Conservation (phyloP, 1,140 invertebrate genomes). For the Brevipalpus yothersi region DNA sequence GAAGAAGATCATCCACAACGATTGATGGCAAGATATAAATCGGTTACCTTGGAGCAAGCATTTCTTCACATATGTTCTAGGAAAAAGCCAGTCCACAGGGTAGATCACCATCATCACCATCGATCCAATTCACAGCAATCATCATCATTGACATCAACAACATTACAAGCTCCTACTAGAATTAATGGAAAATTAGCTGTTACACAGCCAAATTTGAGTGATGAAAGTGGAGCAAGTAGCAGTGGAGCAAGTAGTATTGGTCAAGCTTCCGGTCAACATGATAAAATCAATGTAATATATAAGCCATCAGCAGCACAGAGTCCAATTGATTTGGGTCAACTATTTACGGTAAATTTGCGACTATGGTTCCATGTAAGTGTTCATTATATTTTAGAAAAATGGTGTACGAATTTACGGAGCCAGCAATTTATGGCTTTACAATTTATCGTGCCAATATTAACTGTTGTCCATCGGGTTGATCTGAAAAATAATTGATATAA, state of each 20-base stretch:
- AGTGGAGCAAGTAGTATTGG: background rate
- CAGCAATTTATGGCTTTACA: conserved; percentile 35
- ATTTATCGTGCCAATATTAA: conserved; percentile 65
- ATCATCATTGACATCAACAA: background rate
- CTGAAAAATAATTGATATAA: background rate
- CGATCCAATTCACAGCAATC: background rate
- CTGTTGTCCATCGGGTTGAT: conserved; percentile 35
- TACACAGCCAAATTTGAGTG: background rate
- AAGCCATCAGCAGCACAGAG: background rate
- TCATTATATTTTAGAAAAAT: conserved; percentile 5
- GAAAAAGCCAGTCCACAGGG: background rate
- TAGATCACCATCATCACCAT: background rate
- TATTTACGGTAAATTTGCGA: background rate
- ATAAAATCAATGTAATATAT: background rate
- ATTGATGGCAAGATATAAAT: conserved; percentile 1
- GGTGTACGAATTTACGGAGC: conserved; percentile 8
- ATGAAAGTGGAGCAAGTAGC: background rate
- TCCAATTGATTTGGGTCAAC: background rate
- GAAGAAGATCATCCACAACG: conserved; percentile 1
- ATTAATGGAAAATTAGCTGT: background rate
- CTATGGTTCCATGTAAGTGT: background rate
- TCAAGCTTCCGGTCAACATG: background rate
- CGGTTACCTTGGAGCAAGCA: background rate
- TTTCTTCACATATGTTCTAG: conserved; percentile 5
- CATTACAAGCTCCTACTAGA: background rate